phyloP scores from a whole-genome alignment of 2,797 vertebrate species.

The Telmatherina bonti region DNA sequence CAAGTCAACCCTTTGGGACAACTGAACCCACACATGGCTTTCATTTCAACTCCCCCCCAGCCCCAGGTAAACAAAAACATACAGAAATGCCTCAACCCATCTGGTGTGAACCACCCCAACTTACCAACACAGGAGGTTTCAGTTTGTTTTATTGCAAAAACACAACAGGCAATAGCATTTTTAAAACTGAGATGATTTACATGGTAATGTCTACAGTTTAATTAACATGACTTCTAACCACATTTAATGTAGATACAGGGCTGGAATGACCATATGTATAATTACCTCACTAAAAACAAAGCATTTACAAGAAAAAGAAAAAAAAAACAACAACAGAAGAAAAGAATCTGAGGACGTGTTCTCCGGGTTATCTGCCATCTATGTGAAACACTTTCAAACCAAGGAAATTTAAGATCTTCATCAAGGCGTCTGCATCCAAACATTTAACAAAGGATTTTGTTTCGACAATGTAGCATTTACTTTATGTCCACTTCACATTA shows the following conservation, averaged over 20 bases:
- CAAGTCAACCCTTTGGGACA: constrained; percentile 67
- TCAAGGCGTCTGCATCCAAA: constrained; percentile 99
- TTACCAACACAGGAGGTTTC: constrained; percentile 99
- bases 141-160: constrained; percentile 99
- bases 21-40: constrained; percentile 54
- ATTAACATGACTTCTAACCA: constrained; percentile 98
- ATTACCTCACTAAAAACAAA: constrained; percentile 99
- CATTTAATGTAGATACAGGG: constrained; percentile 91
- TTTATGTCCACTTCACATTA: constrained; percentile 99
- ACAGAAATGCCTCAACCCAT: constrained; percentile 74
- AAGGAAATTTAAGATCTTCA: constrained; percentile 99
- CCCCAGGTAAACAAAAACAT: constrained; percentile 34
- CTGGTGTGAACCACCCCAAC: constrained; percentile 86
- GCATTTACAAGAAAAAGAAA: constrained; percentile 96
- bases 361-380: constrained; percentile 90
- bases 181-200: constrained; percentile 99
- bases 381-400: constrained; percentile 95
- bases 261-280: constrained; percentile 99
- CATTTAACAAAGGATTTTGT: constrained; percentile 99
- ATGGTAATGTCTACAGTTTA: constrained; percentile 98
- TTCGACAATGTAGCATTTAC: constrained; percentile 99
- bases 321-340: constrained; percentile 43
- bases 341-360: constrained; percentile 71
- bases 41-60: constrained; percentile 24
- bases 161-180: constrained; percentile 93